Evolutionary conservation across 2,888 invertebrate genomes (phyloP).

Genomic region (Nephrocerus scutellatus): DNA sequence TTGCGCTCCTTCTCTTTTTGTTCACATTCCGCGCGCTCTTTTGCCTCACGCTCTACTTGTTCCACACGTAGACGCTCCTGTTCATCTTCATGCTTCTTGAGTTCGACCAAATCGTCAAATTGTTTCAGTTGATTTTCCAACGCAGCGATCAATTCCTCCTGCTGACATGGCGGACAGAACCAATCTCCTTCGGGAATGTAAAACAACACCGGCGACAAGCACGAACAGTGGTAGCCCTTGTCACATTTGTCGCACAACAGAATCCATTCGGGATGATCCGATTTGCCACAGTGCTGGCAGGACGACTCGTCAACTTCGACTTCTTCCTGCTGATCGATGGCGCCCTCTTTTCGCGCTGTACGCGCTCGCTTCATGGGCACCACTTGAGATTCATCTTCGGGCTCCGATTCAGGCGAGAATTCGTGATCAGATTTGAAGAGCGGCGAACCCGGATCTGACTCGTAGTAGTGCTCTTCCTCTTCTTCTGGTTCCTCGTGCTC

Average conservation of each 20-base stretch:
- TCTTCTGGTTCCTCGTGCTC: conserved; percentile 49
- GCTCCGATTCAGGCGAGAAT: conserved; percentile 85
- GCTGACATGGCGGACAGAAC: conserved; percentile 97
- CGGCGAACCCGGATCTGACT: conserved; percentile 50
- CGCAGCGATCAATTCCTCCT: conserved; percentile 68
- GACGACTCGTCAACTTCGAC: conserved; percentile 53
- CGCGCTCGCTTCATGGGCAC: conserved; percentile 76
- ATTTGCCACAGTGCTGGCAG: conserved; percentile 87
- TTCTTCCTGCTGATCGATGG: conserved; percentile 28
- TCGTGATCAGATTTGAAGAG: conserved; percentile 81
- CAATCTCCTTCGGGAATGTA: conserved; percentile 96
- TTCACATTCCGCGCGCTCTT: conserved; percentile 44
- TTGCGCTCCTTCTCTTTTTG: conserved; percentile 26
- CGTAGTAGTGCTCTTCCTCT: conserved; percentile 48
- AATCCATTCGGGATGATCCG: conserved; percentile 95
- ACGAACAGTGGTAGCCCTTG: conserved; percentile 95
- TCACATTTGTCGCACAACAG: conserved; percentile 93
- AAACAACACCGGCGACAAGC: conserved; percentile 84
- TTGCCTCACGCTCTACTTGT: conserved; percentile 26
- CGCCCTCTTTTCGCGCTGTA: conserved; percentile 72
- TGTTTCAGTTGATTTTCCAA: conserved; percentile 69
- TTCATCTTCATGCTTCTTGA: conserved; percentile 36
- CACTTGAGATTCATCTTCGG: conserved; percentile 57
- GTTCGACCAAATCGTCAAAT: conserved; percentile 64
- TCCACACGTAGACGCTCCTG: conserved; percentile 34